Evolutionary conservation across 2,888 invertebrate species (phyloP).

Genomic region (Pycnomerus fuliginosus): DNA sequence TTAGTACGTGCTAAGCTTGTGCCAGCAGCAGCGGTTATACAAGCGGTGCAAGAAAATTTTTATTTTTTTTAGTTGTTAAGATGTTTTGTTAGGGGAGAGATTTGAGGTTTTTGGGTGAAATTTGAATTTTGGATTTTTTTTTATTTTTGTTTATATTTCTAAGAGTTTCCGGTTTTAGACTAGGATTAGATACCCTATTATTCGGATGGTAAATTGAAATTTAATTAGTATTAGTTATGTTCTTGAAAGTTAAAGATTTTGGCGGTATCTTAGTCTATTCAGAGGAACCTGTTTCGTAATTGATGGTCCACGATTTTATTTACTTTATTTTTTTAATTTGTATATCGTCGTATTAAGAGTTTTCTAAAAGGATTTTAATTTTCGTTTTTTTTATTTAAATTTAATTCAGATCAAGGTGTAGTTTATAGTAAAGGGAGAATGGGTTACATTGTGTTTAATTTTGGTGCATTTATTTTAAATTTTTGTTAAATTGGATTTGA

Average conservation of each 20-base stretch:
- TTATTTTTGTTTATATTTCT: constrained; percentile 32
- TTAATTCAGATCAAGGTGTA: constrained; percentile 7
- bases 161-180: constrained; percentile 56
- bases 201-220: constrained; percentile 53
- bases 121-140: constrained; percentile 54
- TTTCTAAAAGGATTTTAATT: constrained; percentile 41
- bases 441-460: constrained; percentile 4
- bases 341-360: constrained; percentile 51
- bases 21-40: constrained; percentile 73
- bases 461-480: constrained; percentile 5
- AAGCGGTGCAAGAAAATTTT: constrained; percentile 52
- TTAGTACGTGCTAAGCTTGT: constrained; percentile 64
- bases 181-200: constrained; percentile 73
- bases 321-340: constrained; percentile 53
- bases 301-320: constrained; percentile 64
- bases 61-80: constrained; percentile 33
- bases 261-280: constrained; percentile 70
- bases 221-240: constrained; percentile 61
- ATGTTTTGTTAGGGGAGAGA: constrained; percentile 49
- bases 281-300: constrained; percentile 70
- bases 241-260: constrained; percentile 69
- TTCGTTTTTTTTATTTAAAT: constrained; percentile 1
- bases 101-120: constrained; percentile 60
- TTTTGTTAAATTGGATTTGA: constrained; percentile 8
- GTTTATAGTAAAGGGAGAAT: constrained; percentile 7